A percentile compares a stretch with the other conserved stretches of the same genome.
These are phyloP conservation scores for Bradypus variegatus DNA, from an alignment of 2,797 vertebrate species.

Conservation along the genomic window DNA sequence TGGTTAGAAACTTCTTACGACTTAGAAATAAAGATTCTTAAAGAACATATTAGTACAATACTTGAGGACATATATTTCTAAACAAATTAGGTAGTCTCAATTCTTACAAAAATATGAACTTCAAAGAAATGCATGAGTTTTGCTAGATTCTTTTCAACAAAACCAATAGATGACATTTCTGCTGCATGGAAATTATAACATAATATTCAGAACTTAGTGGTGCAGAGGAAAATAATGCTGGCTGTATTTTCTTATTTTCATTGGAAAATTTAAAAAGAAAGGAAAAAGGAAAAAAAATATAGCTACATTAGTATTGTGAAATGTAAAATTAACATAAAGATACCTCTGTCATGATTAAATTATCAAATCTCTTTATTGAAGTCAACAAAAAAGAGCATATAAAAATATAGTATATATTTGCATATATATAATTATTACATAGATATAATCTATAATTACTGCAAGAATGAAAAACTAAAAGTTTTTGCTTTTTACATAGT, in stretches of 20 bases:
- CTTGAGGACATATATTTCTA: not conserved
- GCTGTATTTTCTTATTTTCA: not conserved
- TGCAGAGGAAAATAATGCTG: not conserved
- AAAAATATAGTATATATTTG: not conserved
- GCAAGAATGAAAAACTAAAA: not conserved
- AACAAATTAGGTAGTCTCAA: not conserved
- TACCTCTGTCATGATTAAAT: not conserved
- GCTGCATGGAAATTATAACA: not conserved
- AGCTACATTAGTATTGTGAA: not conserved
- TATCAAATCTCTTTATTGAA: not conserved
- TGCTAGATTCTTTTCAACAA: not conserved
- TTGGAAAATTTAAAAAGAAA: not conserved
- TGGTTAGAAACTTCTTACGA: constrained; percentile 22
- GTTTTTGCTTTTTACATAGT: not conserved
- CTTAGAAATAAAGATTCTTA: not conserved
- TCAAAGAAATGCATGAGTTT: not conserved
- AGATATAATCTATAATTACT: not conserved
- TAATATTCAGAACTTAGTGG: not conserved
- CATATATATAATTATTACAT: not conserved
- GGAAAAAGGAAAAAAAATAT: not conserved
- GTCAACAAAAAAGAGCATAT: not conserved
- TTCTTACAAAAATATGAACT: constrained; percentile 9
- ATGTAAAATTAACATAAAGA: not conserved
- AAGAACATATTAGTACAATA: not conserved
- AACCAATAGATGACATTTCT: not conserved